phyloP scores from a whole-genome alignment of 1,140 invertebrate genomes.

The Parapsyche elsis region DNA sequence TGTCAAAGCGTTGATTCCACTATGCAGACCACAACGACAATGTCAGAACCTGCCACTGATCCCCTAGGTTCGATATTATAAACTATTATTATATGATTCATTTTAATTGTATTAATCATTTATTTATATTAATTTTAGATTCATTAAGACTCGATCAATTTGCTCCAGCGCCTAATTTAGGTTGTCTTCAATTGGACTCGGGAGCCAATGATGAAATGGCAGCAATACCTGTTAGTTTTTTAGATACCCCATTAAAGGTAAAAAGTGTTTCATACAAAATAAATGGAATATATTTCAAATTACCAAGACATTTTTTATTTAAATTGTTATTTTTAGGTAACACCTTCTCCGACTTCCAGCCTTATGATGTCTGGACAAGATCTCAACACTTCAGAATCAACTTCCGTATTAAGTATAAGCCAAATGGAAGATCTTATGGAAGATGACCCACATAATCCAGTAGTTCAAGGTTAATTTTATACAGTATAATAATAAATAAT shows the following conservation, averaged over 20 bases:
- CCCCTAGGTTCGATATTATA: conserved; percentile 44
- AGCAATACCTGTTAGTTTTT: conserved; percentile 52
- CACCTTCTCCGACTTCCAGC: conserved; percentile 61
- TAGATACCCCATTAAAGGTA: conserved; percentile 50
- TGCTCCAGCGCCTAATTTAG: conserved; percentile 42
- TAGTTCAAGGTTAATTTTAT: conserved; percentile 60
- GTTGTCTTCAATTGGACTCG: conserved; percentile 53
- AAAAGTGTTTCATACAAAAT: background rate
- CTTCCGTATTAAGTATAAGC: conserved; percentile 70
- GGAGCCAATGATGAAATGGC: conserved; percentile 47
- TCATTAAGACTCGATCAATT: conserved; percentile 49
- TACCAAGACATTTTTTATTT: background rate
- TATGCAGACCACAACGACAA: conserved; percentile 14
- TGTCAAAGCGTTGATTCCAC: conserved; percentile 41
- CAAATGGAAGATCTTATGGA: conserved; percentile 86
- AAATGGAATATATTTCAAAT: background rate
- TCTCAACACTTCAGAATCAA: conserved; percentile 58
- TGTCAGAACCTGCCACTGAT: conserved; percentile 29
- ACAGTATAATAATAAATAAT: too few species aligned
- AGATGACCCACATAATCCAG: conserved; percentile 75
- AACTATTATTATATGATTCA: background rate
- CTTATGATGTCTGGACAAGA: conserved; percentile 59
- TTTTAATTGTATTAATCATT: background rate
- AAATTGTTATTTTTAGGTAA: conserved; percentile 31
- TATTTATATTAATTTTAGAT: conserved; percentile 43